Evolutionary conservation across 2,113 vertebrate species (phyloP).

Genomic region (Pteropus alecto): DNA sequence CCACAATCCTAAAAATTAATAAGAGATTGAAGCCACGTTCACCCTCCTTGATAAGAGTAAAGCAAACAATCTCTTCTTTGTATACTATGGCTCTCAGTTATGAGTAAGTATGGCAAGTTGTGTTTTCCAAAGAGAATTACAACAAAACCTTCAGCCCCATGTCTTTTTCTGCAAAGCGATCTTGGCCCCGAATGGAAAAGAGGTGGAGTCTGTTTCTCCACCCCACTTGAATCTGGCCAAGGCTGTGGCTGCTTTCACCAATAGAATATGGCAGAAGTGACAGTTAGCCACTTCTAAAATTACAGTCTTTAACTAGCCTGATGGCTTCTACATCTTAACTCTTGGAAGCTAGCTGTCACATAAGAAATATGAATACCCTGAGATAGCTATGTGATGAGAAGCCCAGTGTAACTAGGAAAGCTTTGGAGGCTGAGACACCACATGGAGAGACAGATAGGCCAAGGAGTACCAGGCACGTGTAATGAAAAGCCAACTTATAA

Average conservation of each 20-base stretch:
- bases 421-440: background rate
- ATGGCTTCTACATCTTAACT: background rate
- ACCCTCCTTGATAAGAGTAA: background rate
- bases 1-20: background rate
- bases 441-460: background rate
- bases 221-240: background rate
- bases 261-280: background rate
- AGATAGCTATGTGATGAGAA: background rate
- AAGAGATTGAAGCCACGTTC: background rate
- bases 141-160: background rate
- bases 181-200: background rate
- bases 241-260: background rate
- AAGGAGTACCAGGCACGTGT: background rate
- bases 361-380: background rate
- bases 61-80: background rate
- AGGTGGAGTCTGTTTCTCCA: background rate
- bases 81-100: background rate
- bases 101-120: background rate
- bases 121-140: background rate
- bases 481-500: background rate
- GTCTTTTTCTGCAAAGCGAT: background rate
- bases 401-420: background rate
- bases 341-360: background rate
- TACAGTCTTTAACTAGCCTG: background rate
- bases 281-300: background rate